Evolutionary conservation across 64 coral and sea anemone genomes (phyloP).

Genomic region (Platygyra sinensis): DNA sequence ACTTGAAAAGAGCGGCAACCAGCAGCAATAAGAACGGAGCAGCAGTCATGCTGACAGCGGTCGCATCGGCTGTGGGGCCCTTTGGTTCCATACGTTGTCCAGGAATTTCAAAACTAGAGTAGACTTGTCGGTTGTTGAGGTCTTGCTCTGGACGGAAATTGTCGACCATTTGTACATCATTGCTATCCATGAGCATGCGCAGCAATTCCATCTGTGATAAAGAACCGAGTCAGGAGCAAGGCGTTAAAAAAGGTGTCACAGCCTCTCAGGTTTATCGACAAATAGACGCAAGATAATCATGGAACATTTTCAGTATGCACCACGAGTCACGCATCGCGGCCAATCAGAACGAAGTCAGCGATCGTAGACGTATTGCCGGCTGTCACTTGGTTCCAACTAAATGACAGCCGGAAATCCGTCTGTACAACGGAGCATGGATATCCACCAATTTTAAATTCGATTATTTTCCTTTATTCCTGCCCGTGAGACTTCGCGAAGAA

Average conservation of each 20-base stretch:
- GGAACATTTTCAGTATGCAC: no score
- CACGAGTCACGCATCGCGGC: no score
- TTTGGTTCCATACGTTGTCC: no score
- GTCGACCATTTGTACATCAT: background rate
- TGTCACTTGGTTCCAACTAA: no score
- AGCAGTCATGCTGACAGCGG: background rate
- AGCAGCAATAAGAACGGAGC: background rate
- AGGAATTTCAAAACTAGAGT: constrained; percentile 9
- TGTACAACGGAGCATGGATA: no score
- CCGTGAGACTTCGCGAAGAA: no score
- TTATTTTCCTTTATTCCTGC: no score
- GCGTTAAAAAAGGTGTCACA: no score
- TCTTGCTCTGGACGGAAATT: constrained; percentile 58
- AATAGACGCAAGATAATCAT: background rate
- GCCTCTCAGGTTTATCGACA: background rate
- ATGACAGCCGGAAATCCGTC: no score
- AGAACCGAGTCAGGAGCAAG: background rate
- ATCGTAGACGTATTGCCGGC: no score
- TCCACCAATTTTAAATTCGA: no score
- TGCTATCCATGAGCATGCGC: constrained; percentile 11
- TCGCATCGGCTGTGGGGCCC: background rate
- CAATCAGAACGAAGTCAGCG: no score
- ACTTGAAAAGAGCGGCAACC: background rate
- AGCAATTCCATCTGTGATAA: constrained; percentile 44
- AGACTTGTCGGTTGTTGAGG: constrained; percentile 43